Conservation (phyloP, 2,113 vertebrate genomes). For the Dolichallabes microphthalmus region DNA sequence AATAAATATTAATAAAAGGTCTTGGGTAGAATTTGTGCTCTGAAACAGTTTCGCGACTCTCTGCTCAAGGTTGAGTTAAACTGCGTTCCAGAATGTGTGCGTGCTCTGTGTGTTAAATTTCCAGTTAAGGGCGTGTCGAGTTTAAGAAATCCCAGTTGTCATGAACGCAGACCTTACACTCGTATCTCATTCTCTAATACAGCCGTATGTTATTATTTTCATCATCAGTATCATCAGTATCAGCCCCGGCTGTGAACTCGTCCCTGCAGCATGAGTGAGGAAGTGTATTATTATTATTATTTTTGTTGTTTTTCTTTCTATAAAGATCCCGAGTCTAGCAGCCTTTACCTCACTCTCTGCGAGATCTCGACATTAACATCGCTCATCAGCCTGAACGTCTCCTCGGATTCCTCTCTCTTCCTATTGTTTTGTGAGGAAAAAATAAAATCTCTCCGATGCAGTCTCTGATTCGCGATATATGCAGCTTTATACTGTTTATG, state of each 20-base stretch:
- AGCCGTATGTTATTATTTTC: neutral
- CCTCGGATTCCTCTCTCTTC: constrained; percentile 27
- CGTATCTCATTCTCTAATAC: neutral
- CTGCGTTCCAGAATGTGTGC: neutral
- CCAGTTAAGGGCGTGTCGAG: neutral
- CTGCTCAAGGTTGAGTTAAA: too few species aligned
- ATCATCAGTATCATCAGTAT: neutral
- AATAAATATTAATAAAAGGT: too few species aligned
- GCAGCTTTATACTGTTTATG: constrained; percentile 36
- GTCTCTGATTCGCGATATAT: constrained; percentile 37
- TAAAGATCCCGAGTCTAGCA: neutral
- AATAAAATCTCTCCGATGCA: constrained; percentile 2
- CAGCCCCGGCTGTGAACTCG: neutral
- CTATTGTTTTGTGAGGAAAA: neutral
- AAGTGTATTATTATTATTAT: neutral
- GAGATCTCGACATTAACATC: neutral
- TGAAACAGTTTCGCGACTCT: too few species aligned
- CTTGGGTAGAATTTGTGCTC: too few species aligned
- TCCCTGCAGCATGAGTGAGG: neutral
- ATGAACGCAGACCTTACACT: neutral
- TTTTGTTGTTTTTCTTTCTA: neutral
- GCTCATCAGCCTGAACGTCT: neutral
- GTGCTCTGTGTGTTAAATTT: neutral
- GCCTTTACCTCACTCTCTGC: neutral
- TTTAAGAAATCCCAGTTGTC: neutral